phyloP scores from a whole-genome alignment of 2,888 invertebrate genomes.

The Drosophila cognata region DNA sequence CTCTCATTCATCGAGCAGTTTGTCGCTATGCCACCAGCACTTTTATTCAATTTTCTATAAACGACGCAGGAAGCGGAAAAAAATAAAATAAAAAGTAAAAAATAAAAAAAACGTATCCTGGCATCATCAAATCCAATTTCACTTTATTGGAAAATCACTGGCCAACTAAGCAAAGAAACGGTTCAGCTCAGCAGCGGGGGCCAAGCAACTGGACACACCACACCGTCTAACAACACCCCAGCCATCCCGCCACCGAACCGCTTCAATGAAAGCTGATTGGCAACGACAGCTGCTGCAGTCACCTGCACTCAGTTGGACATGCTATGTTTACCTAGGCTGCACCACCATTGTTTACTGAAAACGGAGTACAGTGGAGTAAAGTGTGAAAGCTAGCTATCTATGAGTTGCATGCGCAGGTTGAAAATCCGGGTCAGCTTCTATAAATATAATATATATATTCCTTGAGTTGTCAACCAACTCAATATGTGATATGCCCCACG shows the following conservation, averaged over 20 bases:
- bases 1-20: slow-evolving; percentile 74
- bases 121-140: slow-evolving; percentile 80
- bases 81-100: slow-evolving; percentile 16
- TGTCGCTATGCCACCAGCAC: slow-evolving; percentile 77
- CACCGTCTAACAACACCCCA: neutral
- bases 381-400: slow-evolving; percentile 4
- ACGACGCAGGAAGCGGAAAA: slow-evolving; percentile 55
- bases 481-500: slow-evolving; percentile 9
- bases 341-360: slow-evolving; percentile 37
- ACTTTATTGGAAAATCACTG: slow-evolving; percentile 79
- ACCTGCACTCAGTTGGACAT: slow-evolving; percentile 47
- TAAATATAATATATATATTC: neutral
- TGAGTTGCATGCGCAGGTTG: neutral
- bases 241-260: neutral
- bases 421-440: neutral
- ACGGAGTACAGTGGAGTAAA: slow-evolving; percentile 4
- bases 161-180: slow-evolving; percentile 69
- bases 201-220: slow-evolving; percentile 19
- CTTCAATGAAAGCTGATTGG: slow-evolving; percentile 56
- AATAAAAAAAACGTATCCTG: slow-evolving; percentile 61
- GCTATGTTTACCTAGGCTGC: slow-evolving; percentile 36
- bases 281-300: slow-evolving; percentile 55
- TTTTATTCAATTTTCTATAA: slow-evolving; percentile 79
- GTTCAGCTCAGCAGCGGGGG: slow-evolving; percentile 32
- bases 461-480: neutral